These are phyloP conservation scores for Sarotherodon lohbergeri DNA, from an alignment of 2,113 vertebrate genomes.

Conservation along the genomic window DNA sequence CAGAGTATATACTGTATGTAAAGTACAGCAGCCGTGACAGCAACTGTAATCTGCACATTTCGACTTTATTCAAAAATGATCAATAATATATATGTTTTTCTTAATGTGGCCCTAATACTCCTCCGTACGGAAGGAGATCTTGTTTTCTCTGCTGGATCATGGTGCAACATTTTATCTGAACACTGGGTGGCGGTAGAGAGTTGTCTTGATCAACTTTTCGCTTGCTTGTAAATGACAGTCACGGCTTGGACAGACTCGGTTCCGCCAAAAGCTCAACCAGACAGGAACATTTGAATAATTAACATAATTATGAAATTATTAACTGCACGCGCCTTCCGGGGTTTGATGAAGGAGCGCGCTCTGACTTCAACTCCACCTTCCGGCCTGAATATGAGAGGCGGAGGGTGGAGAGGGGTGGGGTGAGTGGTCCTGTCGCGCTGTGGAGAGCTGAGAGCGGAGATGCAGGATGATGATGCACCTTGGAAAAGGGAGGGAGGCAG, in stretches of 20 bases:
- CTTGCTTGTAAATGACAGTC: neutral
- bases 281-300: neutral
- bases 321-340: neutral
- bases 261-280: no score
- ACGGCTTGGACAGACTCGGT: neutral
- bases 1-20: neutral
- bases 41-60: neutral
- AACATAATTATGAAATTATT: neutral
- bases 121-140: neutral
- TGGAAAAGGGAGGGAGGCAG: neutral
- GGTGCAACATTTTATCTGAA: neutral
- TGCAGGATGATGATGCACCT: neutral
- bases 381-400: neutral
- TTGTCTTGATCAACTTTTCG: neutral
- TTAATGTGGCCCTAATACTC: neutral
- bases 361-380: neutral
- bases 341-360: neutral
- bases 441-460: neutral
- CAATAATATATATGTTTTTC: neutral
- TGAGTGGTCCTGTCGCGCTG: neutral
- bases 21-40: neutral
- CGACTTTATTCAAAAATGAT: neutral
- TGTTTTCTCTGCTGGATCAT: neutral
- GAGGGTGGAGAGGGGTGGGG: neutral
- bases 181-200: slow-evolving; percentile 56